Evolutionary conservation across 2,888 invertebrate species (phyloP), one percentile per base, ranked within the genome.

Genomic region (Tiliacea aurago): DNA sequence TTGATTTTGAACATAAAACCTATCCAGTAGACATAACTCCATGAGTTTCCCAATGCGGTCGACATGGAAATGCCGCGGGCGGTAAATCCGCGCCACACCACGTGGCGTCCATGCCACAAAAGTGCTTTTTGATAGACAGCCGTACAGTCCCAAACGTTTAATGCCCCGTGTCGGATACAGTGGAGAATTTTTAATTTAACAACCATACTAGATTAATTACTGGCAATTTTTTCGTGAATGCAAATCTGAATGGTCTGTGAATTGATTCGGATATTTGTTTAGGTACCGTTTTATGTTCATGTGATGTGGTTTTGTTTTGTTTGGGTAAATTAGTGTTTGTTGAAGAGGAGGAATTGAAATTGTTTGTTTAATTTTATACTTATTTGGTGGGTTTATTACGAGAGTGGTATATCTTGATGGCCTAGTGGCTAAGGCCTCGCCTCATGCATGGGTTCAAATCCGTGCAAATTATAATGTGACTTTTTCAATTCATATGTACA

Each of bases 111-210:
- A 84, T 76, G 91, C 95, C 95, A 87, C 95, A 94, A 91, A 93
- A 94, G 92, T 94, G 93, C 93, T 92, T 92, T 94, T 93, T 94
- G 94, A 95, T 94, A 93, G 94, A 94, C 94, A 94, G 93, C 89
- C 90, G 91, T 80, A 92, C 90, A 85, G 88, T 86, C 86, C 89
- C 89, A 88, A 88, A 88, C 90, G 90, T 89, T 92, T 91, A 91
- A 93, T 90, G 91, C 86, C 89, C 88, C 91, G 89, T 89, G 89
- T 91, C 90, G 90, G 90, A 90, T 90, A 89, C 93, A 92, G 90
- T 86, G 86, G 87, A 87, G 87, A 91, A 90, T 93, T 93, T 94
- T 94, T 94, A 88, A 93, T 94, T 94, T 91, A 92, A 88, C 89
- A 86, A 85, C 87, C 85, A 86, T 91, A 85, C 80, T 83, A 81